These are phyloP conservation scores for Harpagoxenus sublaevis DNA, from an alignment of 2,888 invertebrate genomes.

Conservation along the genomic window DNA sequence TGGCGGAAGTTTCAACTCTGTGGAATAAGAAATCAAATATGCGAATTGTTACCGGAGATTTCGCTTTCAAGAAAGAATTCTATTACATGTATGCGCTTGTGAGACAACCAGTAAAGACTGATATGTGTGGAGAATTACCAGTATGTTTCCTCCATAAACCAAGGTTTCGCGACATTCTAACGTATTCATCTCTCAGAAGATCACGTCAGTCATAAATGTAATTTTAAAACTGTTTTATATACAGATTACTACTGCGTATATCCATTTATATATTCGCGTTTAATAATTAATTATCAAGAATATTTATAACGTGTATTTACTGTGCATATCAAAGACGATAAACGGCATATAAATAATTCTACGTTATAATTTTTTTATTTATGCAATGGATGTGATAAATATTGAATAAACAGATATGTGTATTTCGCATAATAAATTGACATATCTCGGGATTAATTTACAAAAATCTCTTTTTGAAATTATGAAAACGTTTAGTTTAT, in stretches of 20 bases:
- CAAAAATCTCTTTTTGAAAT: neutral
- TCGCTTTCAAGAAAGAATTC: conserved; percentile 1
- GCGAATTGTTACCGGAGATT: neutral
- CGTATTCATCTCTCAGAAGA: neutral
- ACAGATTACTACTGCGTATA: neutral
- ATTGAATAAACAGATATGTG: neutral
- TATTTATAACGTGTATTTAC: neutral
- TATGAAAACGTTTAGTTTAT: neutral
- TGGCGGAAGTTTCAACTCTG: neutral
- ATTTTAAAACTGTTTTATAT: neutral
- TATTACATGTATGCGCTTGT: neutral
- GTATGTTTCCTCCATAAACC: neutral
- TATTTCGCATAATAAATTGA: conserved; percentile 9
- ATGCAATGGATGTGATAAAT: neutral
- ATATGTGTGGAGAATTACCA: neutral
- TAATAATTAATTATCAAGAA: conserved; percentile 16
- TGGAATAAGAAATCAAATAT: neutral
- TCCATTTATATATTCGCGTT: neutral
- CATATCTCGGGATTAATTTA: neutral
- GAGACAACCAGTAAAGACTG: neutral
- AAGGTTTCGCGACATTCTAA: neutral
- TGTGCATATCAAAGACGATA: neutral
- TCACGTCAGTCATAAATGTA: neutral
- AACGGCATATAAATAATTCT: conserved; percentile 2
- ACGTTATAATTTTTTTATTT: conserved; percentile 13